Evolutionary conservation across 2,797 vertebrate species (phyloP), one percentile per base, ranked within the genome.

Genomic region (Chromis chromis): DNA sequence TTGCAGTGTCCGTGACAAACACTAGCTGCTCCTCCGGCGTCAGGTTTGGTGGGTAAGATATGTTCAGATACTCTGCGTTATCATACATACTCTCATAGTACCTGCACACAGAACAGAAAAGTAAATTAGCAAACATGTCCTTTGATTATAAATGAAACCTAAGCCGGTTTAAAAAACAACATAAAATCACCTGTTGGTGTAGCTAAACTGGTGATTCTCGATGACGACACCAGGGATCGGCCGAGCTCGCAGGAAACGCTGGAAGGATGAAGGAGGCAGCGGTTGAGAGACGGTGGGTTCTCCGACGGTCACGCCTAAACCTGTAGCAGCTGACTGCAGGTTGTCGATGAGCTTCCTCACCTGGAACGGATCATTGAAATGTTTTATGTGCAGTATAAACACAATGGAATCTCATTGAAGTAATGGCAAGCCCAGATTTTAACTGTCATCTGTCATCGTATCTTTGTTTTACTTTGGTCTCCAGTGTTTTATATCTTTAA

Each of bases 41-140:
- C 76, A 96, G 58, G 16, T 88, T 74, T 0, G 92, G 56, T 0
- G 97, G 96, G 57, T 97, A 98, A 0, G 87, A 86, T 12, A 98
- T 6, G 1, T 87, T 89, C 70, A 99, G 93, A 90, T 94, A 95
- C 25, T 95, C 95, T 0, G 94, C 87, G 0, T 94, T 96, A 81
- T 99, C 98, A 0, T 96, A 97, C 80, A 97, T 86, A 69, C 98
- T 98, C 90, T 97, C 94, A 61, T 97, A 98, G 81, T 96, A 98
- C 73, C 98, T 99, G 93, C 42, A 64, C 16, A 55, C 39, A 53
- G 27, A 62, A 31, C 4, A 60, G 12, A 50, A 36, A 31, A 42
- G 48, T 2, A 1, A 1, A 54, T 48, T 1, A 22, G 27, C 4
- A 24, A 16, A 24, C 65, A 42, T 27, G 3, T 13, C n/a, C 3